Conservation (phyloP, 1,140 invertebrate species). For the Euura lappo region DNA sequence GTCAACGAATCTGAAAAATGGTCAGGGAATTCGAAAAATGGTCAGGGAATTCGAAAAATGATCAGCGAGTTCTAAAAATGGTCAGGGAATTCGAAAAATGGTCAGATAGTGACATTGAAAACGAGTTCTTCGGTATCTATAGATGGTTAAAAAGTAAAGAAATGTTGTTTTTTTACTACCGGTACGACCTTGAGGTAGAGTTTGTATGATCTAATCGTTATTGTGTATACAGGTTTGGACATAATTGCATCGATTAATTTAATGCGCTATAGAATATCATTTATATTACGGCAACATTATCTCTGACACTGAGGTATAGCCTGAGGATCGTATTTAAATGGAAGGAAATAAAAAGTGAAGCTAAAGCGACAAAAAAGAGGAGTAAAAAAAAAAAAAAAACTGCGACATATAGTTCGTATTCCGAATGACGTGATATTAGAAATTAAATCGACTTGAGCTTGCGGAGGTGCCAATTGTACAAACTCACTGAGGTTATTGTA, state of each 20-base stretch:
- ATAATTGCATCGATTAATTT: slow-evolving; percentile 1
- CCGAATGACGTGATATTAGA: too few relatives aligned
- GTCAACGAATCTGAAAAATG: too few relatives aligned
- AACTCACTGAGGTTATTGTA: too few relatives aligned
- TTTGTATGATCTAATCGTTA: neutral
- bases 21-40: too few relatives aligned
- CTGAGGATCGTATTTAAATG: neutral
- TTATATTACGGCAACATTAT: neutral
- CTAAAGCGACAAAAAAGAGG: neutral
- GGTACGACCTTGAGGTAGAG: neutral
- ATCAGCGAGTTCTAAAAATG: too few relatives aligned
- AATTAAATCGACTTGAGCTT: too few relatives aligned
- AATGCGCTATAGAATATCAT: neutral
- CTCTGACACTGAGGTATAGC: neutral
- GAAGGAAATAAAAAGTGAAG: too few relatives aligned
- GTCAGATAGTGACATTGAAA: too few relatives aligned
- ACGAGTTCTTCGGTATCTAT: too few relatives aligned
- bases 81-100: too few relatives aligned
- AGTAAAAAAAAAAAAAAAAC: neutral
- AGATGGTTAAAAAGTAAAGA: neutral
- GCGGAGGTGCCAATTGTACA: too few relatives aligned
- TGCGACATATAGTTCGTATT: neutral
- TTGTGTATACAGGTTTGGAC: slow-evolving; percentile 1
- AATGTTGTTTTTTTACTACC: neutral
- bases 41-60: too few relatives aligned